Evolutionary conservation across 2,113 vertebrate genomes (phyloP).

Genomic region (Centropus unirufus): DNA sequence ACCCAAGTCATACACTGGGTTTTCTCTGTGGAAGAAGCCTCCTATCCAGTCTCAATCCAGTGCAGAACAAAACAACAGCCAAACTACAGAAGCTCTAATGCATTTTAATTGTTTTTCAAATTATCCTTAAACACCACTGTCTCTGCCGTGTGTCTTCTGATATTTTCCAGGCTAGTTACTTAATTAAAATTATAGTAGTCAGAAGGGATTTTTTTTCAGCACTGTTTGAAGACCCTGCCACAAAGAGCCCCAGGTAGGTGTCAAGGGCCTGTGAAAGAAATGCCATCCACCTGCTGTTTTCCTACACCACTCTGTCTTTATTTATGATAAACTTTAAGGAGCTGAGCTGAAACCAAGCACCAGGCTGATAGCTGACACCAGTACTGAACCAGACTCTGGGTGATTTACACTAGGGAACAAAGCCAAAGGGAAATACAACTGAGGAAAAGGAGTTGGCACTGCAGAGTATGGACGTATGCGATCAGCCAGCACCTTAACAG

Average conservation of each 20-base stretch:
- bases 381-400: not conserved
- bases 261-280: not conserved
- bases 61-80: not conserved
- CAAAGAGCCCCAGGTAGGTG: not conserved
- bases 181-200: not conserved
- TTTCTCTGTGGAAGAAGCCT: not conserved
- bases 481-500: not conserved
- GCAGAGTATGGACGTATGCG: not conserved
- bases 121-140: not conserved
- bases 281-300: not conserved
- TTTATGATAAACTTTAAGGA: slow-evolving; percentile 14
- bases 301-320: not conserved
- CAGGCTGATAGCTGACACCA: slow-evolving; percentile 9
- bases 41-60: not conserved
- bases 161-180: not conserved
- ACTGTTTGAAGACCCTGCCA: not conserved
- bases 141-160: not conserved
- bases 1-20: not conserved
- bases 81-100: not conserved
- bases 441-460: not conserved
- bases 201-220: not conserved
- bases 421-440: not conserved
- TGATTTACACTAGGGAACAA: slow-evolving; percentile 15
- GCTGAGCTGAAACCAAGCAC: not conserved
- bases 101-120: not conserved